phyloP scores from a whole-genome alignment of 92 coral and sea anemone species.

The Paragorgia papillata region DNA sequence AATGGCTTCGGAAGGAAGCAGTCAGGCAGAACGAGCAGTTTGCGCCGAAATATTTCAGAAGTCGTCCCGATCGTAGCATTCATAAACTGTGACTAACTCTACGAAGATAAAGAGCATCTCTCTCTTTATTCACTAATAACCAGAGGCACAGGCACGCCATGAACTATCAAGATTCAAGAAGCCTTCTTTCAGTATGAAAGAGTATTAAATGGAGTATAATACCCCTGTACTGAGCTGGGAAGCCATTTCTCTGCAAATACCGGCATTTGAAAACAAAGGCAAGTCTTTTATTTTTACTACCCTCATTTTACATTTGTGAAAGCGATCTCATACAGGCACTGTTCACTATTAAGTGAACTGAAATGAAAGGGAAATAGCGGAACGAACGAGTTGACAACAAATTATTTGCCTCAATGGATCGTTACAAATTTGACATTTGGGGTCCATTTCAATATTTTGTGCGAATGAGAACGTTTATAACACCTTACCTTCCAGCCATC shows the following conservation, averaged over 20 bases:
- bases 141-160: no score
- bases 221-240: neutral
- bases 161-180: no score
- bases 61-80: neutral
- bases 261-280: neutral
- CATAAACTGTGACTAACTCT: neutral
- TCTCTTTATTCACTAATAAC: no score
- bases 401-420: neutral
- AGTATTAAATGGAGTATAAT: no score
- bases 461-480: no score
- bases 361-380: neutral
- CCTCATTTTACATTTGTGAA: no score
- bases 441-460: neutral
- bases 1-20: constrained; percentile 10
- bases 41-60: neutral
- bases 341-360: neutral
- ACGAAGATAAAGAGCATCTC: no score
- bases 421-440: constrained; percentile 6
- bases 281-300: neutral
- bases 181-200: no score
- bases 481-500: constrained; percentile 98
- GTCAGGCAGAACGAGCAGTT: constrained; percentile 1
- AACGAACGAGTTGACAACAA: neutral
- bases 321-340: neutral
- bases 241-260: constrained; percentile 6